Evolutionary conservation across 2,797 vertebrate genomes (phyloP).

Genomic region (Pelodytes ibericus): DNA sequence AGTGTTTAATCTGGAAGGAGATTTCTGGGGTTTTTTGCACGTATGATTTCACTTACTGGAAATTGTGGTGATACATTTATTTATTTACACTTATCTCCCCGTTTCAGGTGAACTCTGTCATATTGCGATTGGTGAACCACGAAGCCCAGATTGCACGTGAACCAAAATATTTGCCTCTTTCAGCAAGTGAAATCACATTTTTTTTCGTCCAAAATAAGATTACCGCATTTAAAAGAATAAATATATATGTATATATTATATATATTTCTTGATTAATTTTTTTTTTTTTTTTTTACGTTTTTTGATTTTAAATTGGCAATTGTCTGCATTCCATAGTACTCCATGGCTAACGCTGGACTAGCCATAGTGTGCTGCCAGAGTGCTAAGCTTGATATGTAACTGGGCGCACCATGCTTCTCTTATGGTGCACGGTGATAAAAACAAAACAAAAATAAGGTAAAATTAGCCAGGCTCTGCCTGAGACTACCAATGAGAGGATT

Average conservation of each 20-base stretch:
- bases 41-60: constrained; percentile 47
- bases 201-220: constrained; percentile 47
- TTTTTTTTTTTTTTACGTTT: too few species aligned
- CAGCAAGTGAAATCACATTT: constrained; percentile 46
- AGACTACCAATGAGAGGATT: background rate
- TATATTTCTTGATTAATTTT: constrained; percentile 55
- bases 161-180: background rate
- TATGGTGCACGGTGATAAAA: background rate
- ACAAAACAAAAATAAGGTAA: background rate
- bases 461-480: background rate
- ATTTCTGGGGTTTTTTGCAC: background rate
- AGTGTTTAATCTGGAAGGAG: constrained; percentile 10
- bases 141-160: background rate
- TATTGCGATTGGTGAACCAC: too few species aligned
- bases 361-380: constrained; percentile 41
- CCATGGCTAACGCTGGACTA: constrained; percentile 55
- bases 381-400: constrained; percentile 30
- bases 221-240: constrained; percentile 56
- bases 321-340: constrained; percentile 42
- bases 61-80: background rate
- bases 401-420: background rate
- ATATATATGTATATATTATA: constrained; percentile 55
- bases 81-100: background rate
- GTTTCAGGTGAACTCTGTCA: too few species aligned
- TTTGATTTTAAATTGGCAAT: constrained; percentile 49